phyloP scores from a whole-genome alignment of 2,888 invertebrate genomes.

The Melipona bicolor region DNA sequence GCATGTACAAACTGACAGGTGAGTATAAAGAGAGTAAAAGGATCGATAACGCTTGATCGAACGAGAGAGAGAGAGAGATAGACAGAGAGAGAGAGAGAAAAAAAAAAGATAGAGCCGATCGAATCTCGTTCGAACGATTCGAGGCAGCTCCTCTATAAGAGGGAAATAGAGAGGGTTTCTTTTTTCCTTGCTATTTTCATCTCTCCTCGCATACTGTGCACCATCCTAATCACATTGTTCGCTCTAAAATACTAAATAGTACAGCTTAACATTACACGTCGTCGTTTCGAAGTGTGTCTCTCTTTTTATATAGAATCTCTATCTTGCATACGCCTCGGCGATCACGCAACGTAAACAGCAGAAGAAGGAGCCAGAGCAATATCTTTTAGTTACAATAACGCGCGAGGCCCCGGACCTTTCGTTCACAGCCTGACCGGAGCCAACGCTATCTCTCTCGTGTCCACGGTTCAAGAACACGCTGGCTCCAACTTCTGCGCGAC shows the following conservation, averaged over 20 bases:
- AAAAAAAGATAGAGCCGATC: slow-evolving; percentile 7
- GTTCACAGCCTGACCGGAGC: slow-evolving; percentile 84
- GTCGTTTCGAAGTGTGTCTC: slow-evolving; percentile 72
- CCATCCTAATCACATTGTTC: slow-evolving; percentile 80
- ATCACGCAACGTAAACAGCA: slow-evolving; percentile 36
- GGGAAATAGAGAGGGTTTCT: not conserved
- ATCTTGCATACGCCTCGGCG: slow-evolving; percentile 42
- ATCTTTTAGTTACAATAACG: slow-evolving; percentile 13
- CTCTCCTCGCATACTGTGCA: slow-evolving; percentile 63
- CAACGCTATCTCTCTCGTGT: slow-evolving; percentile 48
- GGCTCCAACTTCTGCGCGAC: slow-evolving; percentile 46
- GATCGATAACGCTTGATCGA: slow-evolving; percentile 74
- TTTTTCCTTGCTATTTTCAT: slow-evolving; percentile 48
- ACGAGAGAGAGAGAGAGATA: slow-evolving; percentile 47
- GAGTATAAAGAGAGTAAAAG: slow-evolving; percentile 74
- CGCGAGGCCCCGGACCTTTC: slow-evolving; percentile 83
- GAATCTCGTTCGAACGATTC: slow-evolving; percentile 42
- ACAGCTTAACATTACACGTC: slow-evolving; percentile 74
- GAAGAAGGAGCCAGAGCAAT: slow-evolving; percentile 29
- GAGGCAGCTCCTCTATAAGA: not conserved
- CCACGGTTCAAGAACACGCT: slow-evolving; percentile 22
- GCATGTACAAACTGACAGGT: slow-evolving; percentile 47
- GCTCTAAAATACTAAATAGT: slow-evolving; percentile 81
- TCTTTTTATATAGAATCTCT: slow-evolving; percentile 62
- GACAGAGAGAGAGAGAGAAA: too few relatives aligned